Base-by-base conservation (phyloP, 2,888 invertebrate genomes). In the Colletes collaris region DNA sequence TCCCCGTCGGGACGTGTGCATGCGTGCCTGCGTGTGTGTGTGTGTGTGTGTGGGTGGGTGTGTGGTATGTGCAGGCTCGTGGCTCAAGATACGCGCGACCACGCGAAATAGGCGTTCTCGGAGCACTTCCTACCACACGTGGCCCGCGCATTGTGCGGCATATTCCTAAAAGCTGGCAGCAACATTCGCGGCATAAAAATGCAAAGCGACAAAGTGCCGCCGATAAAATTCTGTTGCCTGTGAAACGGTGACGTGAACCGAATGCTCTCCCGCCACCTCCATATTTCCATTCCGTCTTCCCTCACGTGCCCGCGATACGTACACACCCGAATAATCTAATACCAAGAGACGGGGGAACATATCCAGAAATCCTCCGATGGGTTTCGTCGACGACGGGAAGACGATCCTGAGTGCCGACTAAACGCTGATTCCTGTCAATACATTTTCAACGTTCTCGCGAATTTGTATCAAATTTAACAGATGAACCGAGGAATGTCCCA, bases 191-290 rank as follows among this genome's bases (percentile, higher is more conserved):
- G 86, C 87, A 89, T 88, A 88, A 89, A 90, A 92, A 91, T 91
- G 92, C 89, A 89, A 90, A 89, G 87, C 88, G 89, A 75, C 86
- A 83, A 87, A 90, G 89, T 88, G 86, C 82, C 88, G 85, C 86
- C 90, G 91, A 92, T 91, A 92, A 92, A 92, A 92, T 92, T 91
- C 90, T 46, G 89, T 89, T 87, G 89, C 85, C 88, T 87, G 90
- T 91, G 90, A 92, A 92, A 90, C 89, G 91, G 87, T 91, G 91
- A 91, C 91, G 91, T 89, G 91, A 89, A 90, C 87, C 89, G 91
- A 92, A 91, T 92, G 89, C 90, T 75, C 72, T 80, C 64, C 59
- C 67, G 59, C 71, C 58, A 44, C 58, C 72, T 76, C 16, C 16
- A 16, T 16, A 68, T 69, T 69, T 67, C 53, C 66, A 62, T 76